These are phyloP conservation scores for Venturia canescens DNA, from an alignment of 1,140 invertebrate species.

Conservation along the genomic window DNA sequence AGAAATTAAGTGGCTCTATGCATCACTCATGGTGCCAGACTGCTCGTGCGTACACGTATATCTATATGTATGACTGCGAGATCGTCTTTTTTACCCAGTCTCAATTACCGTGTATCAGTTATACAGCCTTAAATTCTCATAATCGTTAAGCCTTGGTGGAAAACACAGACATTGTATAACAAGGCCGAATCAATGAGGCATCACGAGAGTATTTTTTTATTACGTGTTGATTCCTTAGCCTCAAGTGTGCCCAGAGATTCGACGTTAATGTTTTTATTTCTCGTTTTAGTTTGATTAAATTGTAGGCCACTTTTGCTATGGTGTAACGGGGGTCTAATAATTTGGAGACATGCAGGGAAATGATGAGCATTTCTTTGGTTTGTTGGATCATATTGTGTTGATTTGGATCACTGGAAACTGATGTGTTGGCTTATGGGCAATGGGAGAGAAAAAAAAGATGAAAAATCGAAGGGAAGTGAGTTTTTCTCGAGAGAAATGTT, in stretches of 20 bases:
- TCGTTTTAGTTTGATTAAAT: too few species aligned
- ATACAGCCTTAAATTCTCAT: constrained; percentile 22
- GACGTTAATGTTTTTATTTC: not conserved
- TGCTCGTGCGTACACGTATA: not conserved
- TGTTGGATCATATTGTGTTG: too few species aligned
- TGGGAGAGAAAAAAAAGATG: too few species aligned
- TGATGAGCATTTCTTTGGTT: too few species aligned
- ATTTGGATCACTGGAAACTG: too few species aligned
- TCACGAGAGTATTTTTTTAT: constrained; percentile 4
- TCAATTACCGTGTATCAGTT: constrained; percentile 7
- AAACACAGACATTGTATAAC: not conserved
- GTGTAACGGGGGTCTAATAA: too few species aligned
- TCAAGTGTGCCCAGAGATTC: not conserved
- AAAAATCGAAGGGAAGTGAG: too few species aligned
- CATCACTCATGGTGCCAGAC: constrained; percentile 5
- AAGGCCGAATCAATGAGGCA: constrained; percentile 17
- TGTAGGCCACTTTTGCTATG: too few species aligned
- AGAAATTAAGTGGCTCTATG: constrained; percentile 38
- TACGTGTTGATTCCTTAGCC: not conserved
- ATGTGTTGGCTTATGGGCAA: too few species aligned
- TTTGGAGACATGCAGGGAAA: too few species aligned
- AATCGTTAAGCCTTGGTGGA: not conserved
- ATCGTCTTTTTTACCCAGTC: not conserved
- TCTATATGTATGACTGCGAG: not conserved
- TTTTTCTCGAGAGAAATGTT: not conserved